Percentiles rank a stretch among this genome's conserved stretches.
phyloP scores from a whole-genome alignment of 1,140 invertebrate genomes.

The Heliconius nattereri region DNA sequence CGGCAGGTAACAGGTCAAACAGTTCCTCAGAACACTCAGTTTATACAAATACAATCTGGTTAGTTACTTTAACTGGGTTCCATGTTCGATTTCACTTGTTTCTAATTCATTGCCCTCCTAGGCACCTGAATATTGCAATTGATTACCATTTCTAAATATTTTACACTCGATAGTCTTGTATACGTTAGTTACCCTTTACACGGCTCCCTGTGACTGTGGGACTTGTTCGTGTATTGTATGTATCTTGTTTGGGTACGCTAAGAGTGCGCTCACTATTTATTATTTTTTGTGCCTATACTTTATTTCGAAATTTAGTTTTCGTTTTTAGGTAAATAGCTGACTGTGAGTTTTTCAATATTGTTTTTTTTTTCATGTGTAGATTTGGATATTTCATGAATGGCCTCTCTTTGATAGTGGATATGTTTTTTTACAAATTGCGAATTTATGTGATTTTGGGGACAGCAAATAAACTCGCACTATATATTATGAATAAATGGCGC shows the following conservation, averaged over 20 bases:
- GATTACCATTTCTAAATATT: conserved; percentile 55
- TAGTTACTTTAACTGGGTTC: background rate
- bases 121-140: conserved; percentile 22
- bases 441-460: background rate
- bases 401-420: background rate
- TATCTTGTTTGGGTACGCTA: conserved; percentile 13
- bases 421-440: background rate
- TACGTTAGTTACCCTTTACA: conserved; percentile 50
- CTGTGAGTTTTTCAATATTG: no score
- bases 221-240: conserved; percentile 24
- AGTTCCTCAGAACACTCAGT: no score
- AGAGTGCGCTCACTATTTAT: conserved; percentile 4
- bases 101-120: background rate
- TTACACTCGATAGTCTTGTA: conserved; percentile 58
- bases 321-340: no score
- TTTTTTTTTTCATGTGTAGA: no score
- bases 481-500: no score
- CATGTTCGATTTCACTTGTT: background rate
- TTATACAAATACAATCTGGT: background rate
- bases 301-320: background rate
- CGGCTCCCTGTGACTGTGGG: conserved; percentile 27
- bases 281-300: background rate
- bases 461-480: no score
- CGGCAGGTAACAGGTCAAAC: no score
- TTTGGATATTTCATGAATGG: no score